These are phyloP conservation scores for Trogon melanurus DNA, from an alignment of 2,113 vertebrate species.

Conservation along the genomic window DNA sequence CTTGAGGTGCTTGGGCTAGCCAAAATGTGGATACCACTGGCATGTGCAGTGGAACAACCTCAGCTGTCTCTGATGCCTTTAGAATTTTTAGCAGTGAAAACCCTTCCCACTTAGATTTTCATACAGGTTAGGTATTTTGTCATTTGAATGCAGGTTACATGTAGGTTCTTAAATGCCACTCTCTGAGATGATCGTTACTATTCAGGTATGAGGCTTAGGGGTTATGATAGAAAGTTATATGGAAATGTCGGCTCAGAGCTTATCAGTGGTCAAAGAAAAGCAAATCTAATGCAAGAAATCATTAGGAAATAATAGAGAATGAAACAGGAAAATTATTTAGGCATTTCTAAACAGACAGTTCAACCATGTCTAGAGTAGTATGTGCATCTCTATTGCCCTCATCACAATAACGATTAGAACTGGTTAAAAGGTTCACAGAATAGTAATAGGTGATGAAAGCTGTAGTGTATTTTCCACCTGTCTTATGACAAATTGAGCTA, in stretches of 20 bases:
- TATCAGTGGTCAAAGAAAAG: not conserved
- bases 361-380: not conserved
- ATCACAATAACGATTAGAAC: not conserved
- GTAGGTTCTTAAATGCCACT: not conserved
- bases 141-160: not conserved
- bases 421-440: not conserved
- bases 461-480: not conserved
- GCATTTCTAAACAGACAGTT: not conserved
- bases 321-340: not conserved
- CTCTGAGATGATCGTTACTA: not conserved
- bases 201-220: not conserved
- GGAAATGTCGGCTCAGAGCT: not conserved
- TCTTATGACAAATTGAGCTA: not conserved
- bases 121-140: not conserved
- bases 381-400: not conserved
- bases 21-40: not conserved
- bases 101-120: not conserved
- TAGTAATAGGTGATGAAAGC: fast-evolving
- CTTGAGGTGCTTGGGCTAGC: fast-evolving
- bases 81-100: not conserved
- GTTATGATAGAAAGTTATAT: not conserved
- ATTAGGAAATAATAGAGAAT: not conserved
- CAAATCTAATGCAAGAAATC: not conserved
- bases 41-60: not conserved
- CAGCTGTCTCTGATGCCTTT: not conserved